Conservation (phyloP, 2,113 vertebrate genomes). For the Bolborhynchus lineola region DNA sequence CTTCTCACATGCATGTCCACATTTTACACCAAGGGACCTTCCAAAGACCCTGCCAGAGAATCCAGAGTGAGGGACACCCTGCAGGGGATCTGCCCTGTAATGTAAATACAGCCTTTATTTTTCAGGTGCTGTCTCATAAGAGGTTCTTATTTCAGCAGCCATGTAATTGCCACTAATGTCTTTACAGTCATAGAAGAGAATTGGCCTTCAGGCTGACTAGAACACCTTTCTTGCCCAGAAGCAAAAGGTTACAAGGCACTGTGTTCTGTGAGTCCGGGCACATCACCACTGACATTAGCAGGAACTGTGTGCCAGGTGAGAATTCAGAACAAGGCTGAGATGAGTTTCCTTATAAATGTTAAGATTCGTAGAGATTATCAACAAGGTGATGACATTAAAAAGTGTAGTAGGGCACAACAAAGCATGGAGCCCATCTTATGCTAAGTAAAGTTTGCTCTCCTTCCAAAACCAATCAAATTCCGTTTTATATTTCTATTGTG, state of each 20-base stretch:
- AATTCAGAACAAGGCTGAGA: not conserved
- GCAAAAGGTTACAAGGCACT: fast-evolving
- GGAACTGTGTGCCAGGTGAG: not conserved
- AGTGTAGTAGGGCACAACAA: not conserved
- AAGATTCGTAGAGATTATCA: not conserved
- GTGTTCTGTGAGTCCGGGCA: not conserved
- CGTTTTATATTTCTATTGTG: not conserved
- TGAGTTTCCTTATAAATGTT: not conserved
- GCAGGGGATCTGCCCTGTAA: not conserved
- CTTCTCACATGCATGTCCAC: not conserved
- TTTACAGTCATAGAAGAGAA: not conserved
- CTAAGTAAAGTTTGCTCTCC: not conserved
- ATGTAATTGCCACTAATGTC: not conserved
- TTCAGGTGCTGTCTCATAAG: not conserved
- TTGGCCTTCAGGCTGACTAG: not conserved
- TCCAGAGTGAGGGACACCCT: not conserved
- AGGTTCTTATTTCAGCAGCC: not conserved
- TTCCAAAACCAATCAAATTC: not conserved
- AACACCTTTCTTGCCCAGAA: not conserved
- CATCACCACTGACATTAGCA: not conserved
- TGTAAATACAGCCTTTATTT: not conserved
- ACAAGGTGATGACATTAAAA: not conserved
- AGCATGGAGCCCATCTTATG: not conserved
- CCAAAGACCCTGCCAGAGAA: not conserved
- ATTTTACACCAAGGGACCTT: not conserved